Base-by-base conservation (phyloP, 1,140 invertebrate genomes). In the Drosophila carrolli region DNA sequence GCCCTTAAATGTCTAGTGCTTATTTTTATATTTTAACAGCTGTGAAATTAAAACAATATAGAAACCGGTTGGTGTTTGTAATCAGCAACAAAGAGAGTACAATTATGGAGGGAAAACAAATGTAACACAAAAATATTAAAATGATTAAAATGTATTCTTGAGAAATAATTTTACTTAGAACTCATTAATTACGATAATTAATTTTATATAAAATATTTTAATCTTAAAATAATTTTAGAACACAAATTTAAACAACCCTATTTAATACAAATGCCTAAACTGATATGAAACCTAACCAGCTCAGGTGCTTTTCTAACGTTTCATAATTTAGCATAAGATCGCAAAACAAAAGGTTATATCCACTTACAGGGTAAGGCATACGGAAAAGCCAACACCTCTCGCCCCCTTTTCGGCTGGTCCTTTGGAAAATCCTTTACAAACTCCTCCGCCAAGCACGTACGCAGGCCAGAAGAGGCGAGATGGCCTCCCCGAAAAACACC, bases 381-480 rank as follows among this genome's bases (percentile, higher is more conserved):
- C 65, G 70, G 47, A 59, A 58, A 72, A 67, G 73, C 50, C 73
- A 58, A 59, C 75, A 67, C 19, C 46, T 27, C 38, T 13, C 11
- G 32, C 40, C 63, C n/a, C 55, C 55, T 5, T 32, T 43, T 7
- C 10, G 16, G 58, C 37, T 40, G 44, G 37, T 29, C 27, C 29
- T 19, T 37, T 14, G 48, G 11, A 76, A 67, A 80, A 89, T 82
- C 70, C 84, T 77, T 83, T 80, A 44, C 56, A 74, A 80, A 83
- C 62, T 76, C 72, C 59, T 48, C 55, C 43, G 61, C 66, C 65
- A 88, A 61, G 83, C 79, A 86, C 83, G 83, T 86, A 77, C 83
- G 61, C 48, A 59, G 61, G 61, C 59, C 66, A 56, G 14, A 68
- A 65, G 47, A 53, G 44, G 29, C 53, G 54, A 35, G 23, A 53